Conservation (phyloP, 1,140 invertebrate species). For the Meloidogyne floridensis region DNA sequence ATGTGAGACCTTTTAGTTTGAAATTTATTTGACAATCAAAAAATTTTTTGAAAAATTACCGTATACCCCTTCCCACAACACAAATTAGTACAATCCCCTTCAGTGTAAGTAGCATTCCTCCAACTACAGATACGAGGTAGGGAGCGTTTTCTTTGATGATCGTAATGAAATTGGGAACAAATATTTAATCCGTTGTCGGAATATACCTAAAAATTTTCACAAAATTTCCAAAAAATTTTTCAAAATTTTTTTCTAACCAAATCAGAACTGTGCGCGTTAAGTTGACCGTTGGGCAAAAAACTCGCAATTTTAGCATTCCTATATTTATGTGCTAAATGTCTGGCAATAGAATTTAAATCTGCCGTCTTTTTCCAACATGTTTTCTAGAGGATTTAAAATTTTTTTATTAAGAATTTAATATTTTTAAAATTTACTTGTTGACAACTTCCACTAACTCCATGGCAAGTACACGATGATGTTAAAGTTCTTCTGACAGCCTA, state of each 20-base stretch:
- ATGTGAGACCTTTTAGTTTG: conserved; percentile 73
- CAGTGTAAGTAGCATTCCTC: conserved; percentile 74
- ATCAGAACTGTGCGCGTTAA: conserved; percentile 52
- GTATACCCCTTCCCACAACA: conserved; percentile 86
- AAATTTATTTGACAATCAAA: background rate
- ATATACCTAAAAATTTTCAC: conserved; percentile 67
- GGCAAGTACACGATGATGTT: conserved; percentile 90
- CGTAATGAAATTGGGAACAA: conserved; percentile 68
- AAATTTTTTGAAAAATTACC: conserved; percentile 32
- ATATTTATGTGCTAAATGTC: conserved; percentile 75
- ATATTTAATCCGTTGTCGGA: conserved; percentile 83
- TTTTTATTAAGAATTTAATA: background rate
- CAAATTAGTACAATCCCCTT: conserved; percentile 79
- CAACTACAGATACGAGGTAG: conserved; percentile 68
- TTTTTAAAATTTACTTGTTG: conserved; percentile 70
- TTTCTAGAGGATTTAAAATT: conserved; percentile 64
- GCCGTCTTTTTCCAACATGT: conserved; percentile 89
- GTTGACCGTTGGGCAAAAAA: conserved; percentile 34
- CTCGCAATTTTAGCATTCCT: conserved; percentile 41
- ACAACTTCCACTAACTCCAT: conserved; percentile 92
- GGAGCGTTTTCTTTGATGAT: conserved; percentile 53
- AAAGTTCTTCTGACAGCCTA: conserved; percentile 83
- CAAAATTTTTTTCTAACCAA: conserved; percentile 30
- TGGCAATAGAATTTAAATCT: conserved; percentile 78
- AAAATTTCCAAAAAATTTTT: background rate